Evolutionary conservation across 2,797 vertebrate species (phyloP).

Genomic region (Eulemur mongoz): DNA sequence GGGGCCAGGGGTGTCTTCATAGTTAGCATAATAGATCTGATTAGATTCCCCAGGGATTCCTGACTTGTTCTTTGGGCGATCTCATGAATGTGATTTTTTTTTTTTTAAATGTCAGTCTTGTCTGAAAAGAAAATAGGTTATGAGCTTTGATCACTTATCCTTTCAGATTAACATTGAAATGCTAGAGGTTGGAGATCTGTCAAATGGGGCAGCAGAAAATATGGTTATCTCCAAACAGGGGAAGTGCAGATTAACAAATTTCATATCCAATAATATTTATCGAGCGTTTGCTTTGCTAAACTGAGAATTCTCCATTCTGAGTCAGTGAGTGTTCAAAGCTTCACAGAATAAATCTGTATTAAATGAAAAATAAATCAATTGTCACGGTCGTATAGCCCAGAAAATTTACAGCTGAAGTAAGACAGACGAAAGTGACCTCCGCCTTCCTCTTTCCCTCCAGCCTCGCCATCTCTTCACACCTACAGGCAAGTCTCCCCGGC

Average conservation of each 20-base stretch:
- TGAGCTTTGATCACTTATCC: constrained; percentile 67
- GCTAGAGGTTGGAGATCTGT: constrained; percentile 70
- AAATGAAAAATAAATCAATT: constrained; percentile 83
- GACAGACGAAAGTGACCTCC: constrained; percentile 49
- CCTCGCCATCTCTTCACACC: background rate
- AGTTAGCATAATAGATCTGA: constrained; percentile 69
- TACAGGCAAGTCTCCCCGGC: accelerated
- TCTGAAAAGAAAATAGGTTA: constrained; percentile 69
- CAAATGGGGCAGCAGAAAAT: constrained; percentile 77
- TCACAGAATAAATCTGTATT: constrained; percentile 78
- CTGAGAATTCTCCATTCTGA: constrained; percentile 68
- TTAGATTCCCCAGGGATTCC: constrained; percentile 63
- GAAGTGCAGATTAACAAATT: constrained; percentile 74
- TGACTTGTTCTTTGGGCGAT: constrained; percentile 52
- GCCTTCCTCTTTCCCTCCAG: background rate
- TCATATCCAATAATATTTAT: constrained; percentile 74
- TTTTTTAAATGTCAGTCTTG: background rate
- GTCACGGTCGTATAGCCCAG: constrained; percentile 64
- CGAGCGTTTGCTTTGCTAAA: constrained; percentile 64
- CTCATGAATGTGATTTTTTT: constrained; percentile 37
- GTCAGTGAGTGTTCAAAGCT: constrained; percentile 70
- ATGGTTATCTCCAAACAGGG: constrained; percentile 69
- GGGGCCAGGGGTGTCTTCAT: constrained; percentile 47
- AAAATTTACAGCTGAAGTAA: constrained; percentile 76
- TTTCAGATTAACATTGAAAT: constrained; percentile 72